Evolutionary conservation across 1,140 invertebrate genomes (phyloP), one percentile per base, ranked within the genome.

Genomic region (Tenebrio molitor): DNA sequence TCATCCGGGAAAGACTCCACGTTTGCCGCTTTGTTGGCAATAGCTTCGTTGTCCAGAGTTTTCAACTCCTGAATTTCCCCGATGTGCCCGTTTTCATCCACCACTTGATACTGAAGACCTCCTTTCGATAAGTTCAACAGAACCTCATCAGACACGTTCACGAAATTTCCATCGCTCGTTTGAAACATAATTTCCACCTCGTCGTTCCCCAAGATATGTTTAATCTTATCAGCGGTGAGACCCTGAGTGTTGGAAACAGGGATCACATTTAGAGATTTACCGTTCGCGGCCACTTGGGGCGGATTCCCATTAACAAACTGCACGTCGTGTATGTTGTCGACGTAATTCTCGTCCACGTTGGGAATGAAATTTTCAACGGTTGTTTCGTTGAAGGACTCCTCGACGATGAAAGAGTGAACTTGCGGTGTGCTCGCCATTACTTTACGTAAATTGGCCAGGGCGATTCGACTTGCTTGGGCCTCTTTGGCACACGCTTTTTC

Each of bases 21-120:
- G 36, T 39, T 5, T 2, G 5, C 36, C 2, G 29, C n/a, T 34
- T 64, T 33, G 8, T 36, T 64, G 6, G 39, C 15, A 1, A 25
- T 39, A 8, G 4, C 23, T 4, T 42, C 64, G 21, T 91, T 2
- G 75, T 81, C 25, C 86, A 90, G 44, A 1, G 75, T 53, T 29
- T 73, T 71, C 7, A 80, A 42, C 29, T 80, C 77, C 16, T 78
- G 77, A 8, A 81, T 41, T 67, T 81, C 80, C 3, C 79, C 78
- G 14, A 77, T 46, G 10, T 73, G 74, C 3, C 80, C 80, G 58
- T 80, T 72, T 70, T 81, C 79, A 44, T 81, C 79, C 0, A 81
- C 69, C 14, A 80, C 74, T 69, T 80, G 79, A 66, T 78, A 81
- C 53, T 80, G 78, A 8, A 81, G 64, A 0, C 75, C 74, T 53